Evolutionary conservation across 2,888 invertebrate genomes (phyloP), one percentile per base, ranked within the genome.

Genomic region (Diaprepes abbreviatus): DNA sequence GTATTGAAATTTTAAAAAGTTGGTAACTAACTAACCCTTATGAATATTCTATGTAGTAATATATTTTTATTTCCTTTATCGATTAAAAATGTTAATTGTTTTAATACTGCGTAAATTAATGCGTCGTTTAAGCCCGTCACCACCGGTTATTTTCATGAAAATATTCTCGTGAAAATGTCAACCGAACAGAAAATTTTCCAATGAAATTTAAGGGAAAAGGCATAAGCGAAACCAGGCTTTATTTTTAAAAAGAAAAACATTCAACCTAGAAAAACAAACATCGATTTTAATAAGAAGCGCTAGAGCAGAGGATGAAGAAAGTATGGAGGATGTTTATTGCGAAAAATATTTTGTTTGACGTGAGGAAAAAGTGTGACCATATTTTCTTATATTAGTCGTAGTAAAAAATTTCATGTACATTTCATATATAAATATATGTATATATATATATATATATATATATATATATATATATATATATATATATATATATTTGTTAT

Each of bases 201-300:
- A 24, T 19, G 38, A 55, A 55, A 55, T 55, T 19, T 21, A 14
- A 38, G n/a, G 38, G 14, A 31, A n/a, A 55, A 55, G 28, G 36
- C 38, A 10, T 16, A 12, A 17, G 24, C 55, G 21, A 21, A 38
- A 9, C 17, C 14, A 14, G 55, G 24, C 14, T 19, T 36, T 55
- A 38, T 55, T 38, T 55, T 55, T 19, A 5, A 31, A 33, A 36
- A 38, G 55, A 21, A 55, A 38, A 38, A 38, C 55, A 55, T 14
- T 1, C 6, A n/a, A 24, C 55, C 35, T 12, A 36, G 55, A 24
- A 55, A 52, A 54, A 35, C 35, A 54, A 55, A 54, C 54, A 54
- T 21, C 24, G 55, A 10, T 21, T 36, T 36, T 24, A 38, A 55
- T 36, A 36, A 55, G 55, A 55, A 55, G 38, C 24, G 38, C 35